Percentiles rank a stretch among this genome's conserved stretches.
Evolutionary conservation across 2,797 vertebrate species (phyloP).

Genomic region (Chaetophractus vellerosus): DNA sequence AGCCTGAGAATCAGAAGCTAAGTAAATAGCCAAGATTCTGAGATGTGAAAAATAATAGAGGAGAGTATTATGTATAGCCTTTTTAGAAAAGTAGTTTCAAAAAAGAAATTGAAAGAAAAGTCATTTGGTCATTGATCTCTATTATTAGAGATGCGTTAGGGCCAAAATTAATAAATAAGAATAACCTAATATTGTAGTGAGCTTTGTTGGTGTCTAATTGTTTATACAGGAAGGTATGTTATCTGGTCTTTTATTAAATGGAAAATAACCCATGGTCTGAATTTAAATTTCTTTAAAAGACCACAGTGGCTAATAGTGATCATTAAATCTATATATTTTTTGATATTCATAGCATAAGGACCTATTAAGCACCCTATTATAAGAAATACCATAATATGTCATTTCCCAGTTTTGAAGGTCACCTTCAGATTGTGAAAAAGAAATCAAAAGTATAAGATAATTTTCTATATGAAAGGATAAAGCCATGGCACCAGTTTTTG

Average conservation of each 20-base stretch:
- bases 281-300: slow-evolving; percentile 48
- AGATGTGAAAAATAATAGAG: slow-evolving; percentile 13
- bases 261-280: slow-evolving; percentile 30
- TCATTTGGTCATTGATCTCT: slow-evolving; percentile 4
- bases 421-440: slow-evolving; percentile 63
- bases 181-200: not conserved
- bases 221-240: not conserved
- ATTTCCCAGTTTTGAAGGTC: slow-evolving; percentile 69
- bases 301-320: not conserved
- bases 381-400: slow-evolving; percentile 5
- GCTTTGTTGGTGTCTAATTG: not conserved
- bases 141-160: not conserved
- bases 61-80: not conserved
- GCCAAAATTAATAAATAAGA: slow-evolving; percentile 18
- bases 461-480: not conserved
- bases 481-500: not conserved
- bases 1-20: slow-evolving; percentile 48
- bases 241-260: slow-evolving; percentile 53
- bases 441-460: not conserved
- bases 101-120: slow-evolving; percentile 34
- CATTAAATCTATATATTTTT: slow-evolving; percentile 27
- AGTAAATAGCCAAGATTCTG: not conserved
- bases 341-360: not conserved
- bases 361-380: not conserved
- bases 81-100: slow-evolving; percentile 11